phyloP scores from a whole-genome alignment of 2,113 vertebrate genomes.

The Tamias sibiricus region DNA sequence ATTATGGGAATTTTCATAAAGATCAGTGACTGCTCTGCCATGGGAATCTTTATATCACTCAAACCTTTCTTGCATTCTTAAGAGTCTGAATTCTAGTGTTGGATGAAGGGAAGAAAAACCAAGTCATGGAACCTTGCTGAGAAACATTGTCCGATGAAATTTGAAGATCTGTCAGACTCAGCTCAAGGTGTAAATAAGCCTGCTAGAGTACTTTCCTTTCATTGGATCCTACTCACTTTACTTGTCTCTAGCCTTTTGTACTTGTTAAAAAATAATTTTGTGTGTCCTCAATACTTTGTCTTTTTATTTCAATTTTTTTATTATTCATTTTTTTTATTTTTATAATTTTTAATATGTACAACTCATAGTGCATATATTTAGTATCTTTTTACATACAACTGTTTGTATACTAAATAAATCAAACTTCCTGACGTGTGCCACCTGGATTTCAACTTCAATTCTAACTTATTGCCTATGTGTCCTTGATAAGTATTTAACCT shows the following conservation, averaged over 20 bases:
- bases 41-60: neutral
- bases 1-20: neutral
- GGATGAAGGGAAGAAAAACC: neutral
- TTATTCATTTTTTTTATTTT: too few species aligned
- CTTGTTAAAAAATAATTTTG: neutral
- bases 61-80: neutral
- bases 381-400: too few species aligned
- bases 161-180: neutral
- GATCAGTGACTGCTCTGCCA: neutral
- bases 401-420: too few species aligned
- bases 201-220: neutral
- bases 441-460: neutral
- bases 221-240: neutral
- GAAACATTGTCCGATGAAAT: neutral
- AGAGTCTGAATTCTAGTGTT: neutral
- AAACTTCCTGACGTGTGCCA: neutral
- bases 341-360: too few species aligned
- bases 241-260: neutral
- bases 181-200: neutral
- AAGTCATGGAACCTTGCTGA: neutral
- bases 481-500: neutral
- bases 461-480: neutral
- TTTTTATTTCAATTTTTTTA: neutral
- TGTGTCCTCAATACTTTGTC: neutral
- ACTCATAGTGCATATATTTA: too few species aligned